Evolutionary conservation across 2,888 invertebrate species (phyloP), one percentile per base, ranked within the genome.

Genomic region (Panzeria rudis): DNA sequence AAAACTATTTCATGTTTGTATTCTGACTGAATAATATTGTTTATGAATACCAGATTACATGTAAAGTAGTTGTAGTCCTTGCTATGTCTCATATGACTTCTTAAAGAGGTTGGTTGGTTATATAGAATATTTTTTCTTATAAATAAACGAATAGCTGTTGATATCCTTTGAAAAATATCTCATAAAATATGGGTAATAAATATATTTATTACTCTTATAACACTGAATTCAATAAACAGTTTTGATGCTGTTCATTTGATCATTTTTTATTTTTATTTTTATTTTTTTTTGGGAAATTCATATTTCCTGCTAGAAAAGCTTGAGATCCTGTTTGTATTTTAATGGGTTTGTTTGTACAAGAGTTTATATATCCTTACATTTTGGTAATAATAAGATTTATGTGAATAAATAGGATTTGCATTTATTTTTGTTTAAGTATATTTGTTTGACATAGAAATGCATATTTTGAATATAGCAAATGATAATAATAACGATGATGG

Each of bases 131-230:
- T 7, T 59, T 29, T 29, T 29, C 5, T 3, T 62, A 2, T 69
- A 89, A 89, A 88, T 88, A 89, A 35, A 4, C 52, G 44, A 64
- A 72, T 20, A 38, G 64, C 47, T 80, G 72, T 73, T 89, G 90
- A 89, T 90, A 89, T 88, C 89, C 86, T 82, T 72, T 0, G 9
- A 13, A 72, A 61, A 35, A 38, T 20, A 47, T 66, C 73, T 86
- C 86, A 86, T 87, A 90, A 90, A 90, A 90, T 89, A 89, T 90
- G 88, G 88, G 89, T 89, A 88, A 90, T 91, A 91, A 91, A 90
- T 88, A 89, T 89, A 88, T 90, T 90, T 91, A 90, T 90, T 90
- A 83, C 83, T 59, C 17, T 59, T 64, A 71, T 77, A 62, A 61
- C 76, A 77, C 68, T 77, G 72, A 76, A 80, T 83, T 77, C 76